Evolutionary conservation across 2,888 invertebrate genomes (phyloP), one percentile per base, ranked within the genome.

Genomic region (Diplazon laetatorius): DNA sequence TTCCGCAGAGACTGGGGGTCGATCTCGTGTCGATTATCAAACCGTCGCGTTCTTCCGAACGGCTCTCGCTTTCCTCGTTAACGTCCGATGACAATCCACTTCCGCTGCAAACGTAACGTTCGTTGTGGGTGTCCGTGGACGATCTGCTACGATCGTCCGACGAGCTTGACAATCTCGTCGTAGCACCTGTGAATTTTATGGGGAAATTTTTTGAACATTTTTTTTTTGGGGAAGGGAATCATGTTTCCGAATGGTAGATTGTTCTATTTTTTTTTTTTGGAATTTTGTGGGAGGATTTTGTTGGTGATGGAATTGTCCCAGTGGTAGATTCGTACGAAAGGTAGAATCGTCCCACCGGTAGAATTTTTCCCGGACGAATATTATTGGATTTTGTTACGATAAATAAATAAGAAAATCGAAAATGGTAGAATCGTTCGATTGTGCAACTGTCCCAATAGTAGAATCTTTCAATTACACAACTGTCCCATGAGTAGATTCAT

Each of bases 21-120:
- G 85, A 86, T 50, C 80, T 70, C 0, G 78, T 71, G 5, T 83
- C 85, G 46, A 84, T 88, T 10, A 88, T 86, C 57, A 89, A 63
- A 16, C 87, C 86, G 82, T 88, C 87, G n/a, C 86, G 83, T 66
- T 88, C 88, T 68, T 88, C 88, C 12, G 87, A 87, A 16, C 87
- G 83, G 35, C 87, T 80, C 48, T 87, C 88, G 71, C 86, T 87
- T 39, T 87, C 87, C 39, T 87, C 87, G 37, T 85, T 86, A n/a
- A 85, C 80, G 6, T 88, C 87, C 3, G 88, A 88, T 9, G 88
- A 88, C 2, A 87, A 71, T 18, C 86, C 87, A 22, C 79, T 79
- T 12, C 48, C 75, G 2, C 20, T 42, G 50, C 70, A 62, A 39
- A 44, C 63, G 63, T 68, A 72, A 66, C 35, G 59, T 1, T 72